A percentile compares a stretch with the other conserved stretches of the same genome.
These are phyloP conservation scores for Rhyzopertha dominica DNA, from an alignment of 1,140 invertebrate genomes.

Conservation along the genomic window DNA sequence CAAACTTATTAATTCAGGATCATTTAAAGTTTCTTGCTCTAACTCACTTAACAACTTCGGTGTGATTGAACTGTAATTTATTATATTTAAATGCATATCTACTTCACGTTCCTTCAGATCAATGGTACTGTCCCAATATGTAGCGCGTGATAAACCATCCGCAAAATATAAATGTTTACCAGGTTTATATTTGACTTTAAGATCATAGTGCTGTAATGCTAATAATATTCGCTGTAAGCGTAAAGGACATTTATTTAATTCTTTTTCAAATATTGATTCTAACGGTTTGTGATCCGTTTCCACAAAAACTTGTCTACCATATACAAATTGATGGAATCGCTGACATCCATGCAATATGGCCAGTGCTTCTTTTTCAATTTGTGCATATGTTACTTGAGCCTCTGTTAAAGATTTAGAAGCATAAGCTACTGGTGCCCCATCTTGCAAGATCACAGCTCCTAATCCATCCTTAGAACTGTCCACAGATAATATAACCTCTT, in stretches of 20 bases:
- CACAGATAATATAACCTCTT: constrained; percentile 25
- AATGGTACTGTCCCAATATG: constrained; percentile 2
- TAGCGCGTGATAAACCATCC: constrained; percentile 45
- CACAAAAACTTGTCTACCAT: constrained; percentile 33
- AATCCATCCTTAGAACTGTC: constrained; percentile 33
- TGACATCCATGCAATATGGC: constrained; percentile 42
- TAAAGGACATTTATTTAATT: constrained; percentile 38
- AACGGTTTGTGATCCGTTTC: constrained; percentile 47
- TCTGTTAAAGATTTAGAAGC: constrained; percentile 34
- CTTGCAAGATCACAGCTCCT: constrained; percentile 34
- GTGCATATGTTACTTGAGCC: constrained; percentile 43
- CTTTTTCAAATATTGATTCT: constrained; percentile 41
- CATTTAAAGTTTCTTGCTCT: constrained; percentile 10
- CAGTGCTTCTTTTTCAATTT: constrained; percentile 48
- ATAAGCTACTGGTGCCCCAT: constrained; percentile 34
- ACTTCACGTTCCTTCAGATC: constrained; percentile 1
- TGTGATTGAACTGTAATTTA: constrained; percentile 2
- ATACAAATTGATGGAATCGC: constrained; percentile 44
- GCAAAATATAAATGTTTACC: constrained; percentile 46
- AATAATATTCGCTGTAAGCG: constrained; percentile 44
- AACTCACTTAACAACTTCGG: constrained; percentile 2
- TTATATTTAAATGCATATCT: constrained; percentile 6
- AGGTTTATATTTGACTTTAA: constrained; percentile 42
- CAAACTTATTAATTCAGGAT: constrained; percentile 2
- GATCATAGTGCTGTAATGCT: constrained; percentile 41